Evolutionary conservation across 2,113 vertebrate genomes (phyloP), one percentile per base, ranked within the genome.

Genomic region (Aptenodytes patagonicus): DNA sequence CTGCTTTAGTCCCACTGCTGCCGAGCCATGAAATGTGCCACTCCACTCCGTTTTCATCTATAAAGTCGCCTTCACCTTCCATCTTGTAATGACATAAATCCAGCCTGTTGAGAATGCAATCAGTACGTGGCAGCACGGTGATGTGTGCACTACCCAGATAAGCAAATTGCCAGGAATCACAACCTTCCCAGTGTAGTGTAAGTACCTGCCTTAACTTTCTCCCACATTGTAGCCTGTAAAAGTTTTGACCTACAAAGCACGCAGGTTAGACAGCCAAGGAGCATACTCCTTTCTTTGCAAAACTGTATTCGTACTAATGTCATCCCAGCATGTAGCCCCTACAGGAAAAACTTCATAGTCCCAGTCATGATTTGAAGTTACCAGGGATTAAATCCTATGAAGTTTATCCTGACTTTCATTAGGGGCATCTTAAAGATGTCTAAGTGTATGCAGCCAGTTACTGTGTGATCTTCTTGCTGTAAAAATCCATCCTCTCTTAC

Each of bases 11-110:
- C 98, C 98, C 19, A 97, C 96, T 31, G 98, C 98, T 91, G 98
- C 98, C 52, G 93, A 98, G 92, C 97, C 95, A n/a, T 98, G 97
- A 94, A 99, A 99, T 38, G 89, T 97, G 49, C 98, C 98, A 99
- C 29, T 98, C 97, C 21, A 98, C 90, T 76, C 98, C 98, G 31
- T 97, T 95, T 83, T 92, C 84, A 65, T 98, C 97, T 62, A 97
- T 98, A 84, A 98, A 99, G 7, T 98, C 95, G 46, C 98, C 99
- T 81, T 98, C 97, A 58, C 98, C 98, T 89, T 98, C 98, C 46
- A 98, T 91, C 97, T 98, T 99, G 94, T 29, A 94, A 92, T 4
- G 85, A 55, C 34, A 51, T 11, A 82, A 97, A 92, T 65, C 61
- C 69, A 79, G 54, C 31, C 70, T 70, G 46, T 87, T 76, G 75